Base-by-base conservation (phyloP, 2,888 invertebrate species). In the Napeogenes sylphis region DNA sequence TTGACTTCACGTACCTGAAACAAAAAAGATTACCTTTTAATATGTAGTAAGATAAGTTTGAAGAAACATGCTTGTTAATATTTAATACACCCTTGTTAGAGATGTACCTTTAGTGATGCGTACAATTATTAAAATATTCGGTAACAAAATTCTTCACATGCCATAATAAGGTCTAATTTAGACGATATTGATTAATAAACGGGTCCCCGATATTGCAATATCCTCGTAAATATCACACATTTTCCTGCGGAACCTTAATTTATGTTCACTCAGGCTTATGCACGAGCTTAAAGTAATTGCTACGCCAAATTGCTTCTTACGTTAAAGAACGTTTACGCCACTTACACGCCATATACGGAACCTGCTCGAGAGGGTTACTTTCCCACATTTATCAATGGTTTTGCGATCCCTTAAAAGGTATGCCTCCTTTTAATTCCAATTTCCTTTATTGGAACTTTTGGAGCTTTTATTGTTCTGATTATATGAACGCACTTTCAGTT, bases 1-100 rank as follows among this genome's bases (percentile, higher is more conserved):
- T 54, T 57, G 54, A 59, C 14, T 56, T 42, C 56, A 55, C 64
- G 65, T 73, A 73, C 74, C 73, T 73, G 72, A 64, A 72, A 72
- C 67, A 70, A 5, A 68, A 68, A 67, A 55, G 56, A 65, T 38
- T 14, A 47, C 21, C 21, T 47, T 47, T 35, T 5, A 35, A 3
- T 6, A 5, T 35, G 4, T 47, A 47, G 6, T 21, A n/a, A n/a
- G 14, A 47, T 47, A 14, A 47, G 6, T 21, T 47, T 47, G 21
- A 47, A 47, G 47, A 21, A 47, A 13, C 12, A 47, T n/a, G 8
- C 47, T 8, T 21, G 5, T 47, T 6, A 4, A 35, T 35, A 35
- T 35, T 35, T 35, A 35, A 35, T 35, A 35, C 35, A 35, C 6
- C 35, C 35, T 21, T 35, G 35, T 35, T 5, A 5, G 2, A 2